Evolutionary conservation across 2,888 invertebrate species (phyloP).

Genomic region (Nomada fucata): DNA sequence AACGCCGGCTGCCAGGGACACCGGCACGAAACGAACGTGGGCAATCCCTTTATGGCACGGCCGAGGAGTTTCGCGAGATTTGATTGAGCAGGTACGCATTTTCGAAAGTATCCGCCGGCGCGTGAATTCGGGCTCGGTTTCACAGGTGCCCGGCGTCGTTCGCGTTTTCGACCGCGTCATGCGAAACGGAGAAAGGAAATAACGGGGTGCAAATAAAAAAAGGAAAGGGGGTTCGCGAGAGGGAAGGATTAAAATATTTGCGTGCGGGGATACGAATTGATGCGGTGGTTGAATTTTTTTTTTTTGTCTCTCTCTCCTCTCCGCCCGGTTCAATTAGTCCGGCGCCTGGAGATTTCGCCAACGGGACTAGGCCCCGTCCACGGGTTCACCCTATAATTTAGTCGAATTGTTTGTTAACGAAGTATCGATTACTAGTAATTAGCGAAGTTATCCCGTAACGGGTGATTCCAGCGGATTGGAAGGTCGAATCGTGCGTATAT

Average conservation of each 20-base stretch:
- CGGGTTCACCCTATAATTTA: neutral
- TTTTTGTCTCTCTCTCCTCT: too few relatives aligned
- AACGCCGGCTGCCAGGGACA: conserved; percentile 30
- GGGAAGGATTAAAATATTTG: conserved; percentile 29
- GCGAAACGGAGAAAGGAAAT: neutral
- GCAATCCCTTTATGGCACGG: conserved; percentile 65
- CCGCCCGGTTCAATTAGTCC: conserved; percentile 12
- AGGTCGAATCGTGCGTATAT: too few relatives aligned
- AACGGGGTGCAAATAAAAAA: neutral
- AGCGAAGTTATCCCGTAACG: neutral
- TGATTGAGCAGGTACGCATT: conserved; percentile 61
- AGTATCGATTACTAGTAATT: conserved; percentile 44
- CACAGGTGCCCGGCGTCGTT: conserved; percentile 9
- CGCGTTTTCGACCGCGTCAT: conserved; percentile 30
- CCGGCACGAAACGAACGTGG: conserved; percentile 38
- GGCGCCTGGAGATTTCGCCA: neutral
- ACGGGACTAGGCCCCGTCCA: too few relatives aligned
- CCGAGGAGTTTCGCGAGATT: conserved; percentile 65
- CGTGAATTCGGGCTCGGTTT: conserved; percentile 44
- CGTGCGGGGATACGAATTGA: neutral
- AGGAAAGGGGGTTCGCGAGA: neutral
- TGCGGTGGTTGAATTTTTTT: neutral
- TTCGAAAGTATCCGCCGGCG: conserved; percentile 55
- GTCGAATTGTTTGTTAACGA: conserved; percentile 44
- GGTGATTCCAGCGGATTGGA: too few relatives aligned